These are phyloP conservation scores for Sesamia nonagrioides DNA, from an alignment of 1,140 invertebrate species.

Conservation along the genomic window DNA sequence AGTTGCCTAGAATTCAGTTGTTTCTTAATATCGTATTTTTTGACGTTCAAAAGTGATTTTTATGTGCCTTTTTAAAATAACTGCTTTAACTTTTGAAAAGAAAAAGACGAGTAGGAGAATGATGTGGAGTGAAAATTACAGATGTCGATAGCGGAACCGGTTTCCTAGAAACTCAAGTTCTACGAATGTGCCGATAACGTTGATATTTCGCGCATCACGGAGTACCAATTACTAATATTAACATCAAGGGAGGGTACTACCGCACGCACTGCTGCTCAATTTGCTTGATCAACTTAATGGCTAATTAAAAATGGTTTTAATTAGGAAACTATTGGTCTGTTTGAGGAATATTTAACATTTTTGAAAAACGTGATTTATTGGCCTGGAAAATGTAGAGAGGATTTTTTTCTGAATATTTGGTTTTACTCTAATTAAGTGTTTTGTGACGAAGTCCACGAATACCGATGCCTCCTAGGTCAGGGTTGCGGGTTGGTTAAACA, in stretches of 20 bases:
- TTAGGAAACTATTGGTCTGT: conserved; percentile 8
- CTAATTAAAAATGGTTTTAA: conserved; percentile 35
- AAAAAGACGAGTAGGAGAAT: too few species aligned
- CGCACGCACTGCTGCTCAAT: conserved; percentile 32
- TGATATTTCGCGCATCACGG: conserved; percentile 36
- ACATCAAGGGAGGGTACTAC: conserved; percentile 32
- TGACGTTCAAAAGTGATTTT: too few species aligned
- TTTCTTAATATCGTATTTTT: too few species aligned
- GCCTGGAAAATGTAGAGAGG: not conserved
- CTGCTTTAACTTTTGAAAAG: too few species aligned
- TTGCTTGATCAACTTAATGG: conserved; percentile 48
- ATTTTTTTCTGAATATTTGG: not conserved
- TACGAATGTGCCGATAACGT: not conserved
- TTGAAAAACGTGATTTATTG: not conserved
- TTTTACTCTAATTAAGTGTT: not conserved
- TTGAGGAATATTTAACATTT: not conserved
- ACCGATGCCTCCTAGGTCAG: too few species aligned
- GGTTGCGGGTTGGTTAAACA: too few species aligned
- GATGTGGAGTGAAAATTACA: too few species aligned
- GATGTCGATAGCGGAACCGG: too few species aligned
- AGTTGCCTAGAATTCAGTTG: too few species aligned
- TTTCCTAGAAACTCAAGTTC: too few species aligned
- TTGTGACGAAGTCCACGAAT: too few species aligned
- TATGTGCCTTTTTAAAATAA: too few species aligned
- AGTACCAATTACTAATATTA: conserved; percentile 52